phyloP scores from a whole-genome alignment of 2,888 invertebrate species.

The Cynaeus angustus region DNA sequence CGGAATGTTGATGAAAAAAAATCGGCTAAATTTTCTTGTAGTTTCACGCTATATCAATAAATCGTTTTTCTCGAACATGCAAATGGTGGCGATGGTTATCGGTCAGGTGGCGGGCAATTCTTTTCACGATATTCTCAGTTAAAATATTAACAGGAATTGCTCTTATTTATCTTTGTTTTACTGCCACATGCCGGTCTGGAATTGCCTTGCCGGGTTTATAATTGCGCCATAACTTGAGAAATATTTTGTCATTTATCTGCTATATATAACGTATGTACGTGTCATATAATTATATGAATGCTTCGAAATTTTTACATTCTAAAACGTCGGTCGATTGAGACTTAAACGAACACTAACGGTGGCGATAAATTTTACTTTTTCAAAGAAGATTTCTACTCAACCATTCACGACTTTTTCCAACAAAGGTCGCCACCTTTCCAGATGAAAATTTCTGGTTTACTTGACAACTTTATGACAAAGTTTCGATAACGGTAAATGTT shows the following conservation, averaged over 20 bases:
- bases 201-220: conserved; percentile 50
- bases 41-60: too few relatives aligned
- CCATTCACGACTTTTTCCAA: conserved; percentile 2
- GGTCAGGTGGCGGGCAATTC: conserved; percentile 22
- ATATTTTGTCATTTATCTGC: conserved; percentile 56
- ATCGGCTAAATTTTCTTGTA: conserved; percentile 1
- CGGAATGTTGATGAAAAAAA: conserved; percentile 12
- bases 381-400: conserved; percentile 7
- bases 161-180: conserved; percentile 50
- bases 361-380: conserved; percentile 28
- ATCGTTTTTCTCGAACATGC: too few relatives aligned
- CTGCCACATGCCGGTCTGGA: conserved; percentile 47
- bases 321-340: conserved; percentile 32
- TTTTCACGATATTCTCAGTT: conserved; percentile 34
- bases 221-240: conserved; percentile 55
- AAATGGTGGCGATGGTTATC: neutral
- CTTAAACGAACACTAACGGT: conserved; percentile 32
- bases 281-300: conserved; percentile 53
- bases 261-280: conserved; percentile 53
- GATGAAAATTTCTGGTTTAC: neutral
- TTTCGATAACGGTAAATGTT: too few relatives aligned
- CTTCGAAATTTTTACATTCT: conserved; percentile 51
- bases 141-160: conserved; percentile 50
- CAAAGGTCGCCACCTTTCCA: conserved; percentile 10
- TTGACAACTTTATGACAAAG: too few relatives aligned